phyloP scores from a whole-genome alignment of 92 coral and sea anemone genomes.

The Galaxea fascicularis region DNA sequence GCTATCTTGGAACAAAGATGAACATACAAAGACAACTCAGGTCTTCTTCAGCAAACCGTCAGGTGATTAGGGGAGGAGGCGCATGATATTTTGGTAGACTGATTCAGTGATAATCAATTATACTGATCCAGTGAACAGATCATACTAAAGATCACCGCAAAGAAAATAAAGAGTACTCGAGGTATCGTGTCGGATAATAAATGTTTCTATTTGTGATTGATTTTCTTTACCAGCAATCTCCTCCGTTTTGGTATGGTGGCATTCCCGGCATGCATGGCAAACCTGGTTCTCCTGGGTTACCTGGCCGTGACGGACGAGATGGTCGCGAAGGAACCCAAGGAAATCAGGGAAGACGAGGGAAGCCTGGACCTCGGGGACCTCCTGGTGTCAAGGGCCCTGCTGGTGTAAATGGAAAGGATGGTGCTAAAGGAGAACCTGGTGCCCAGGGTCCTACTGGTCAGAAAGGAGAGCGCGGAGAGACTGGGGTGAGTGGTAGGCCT shows the following conservation, averaged over 20 bases:
- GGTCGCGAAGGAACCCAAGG: neutral
- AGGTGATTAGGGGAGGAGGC: no score
- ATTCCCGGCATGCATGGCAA: constrained; percentile 12
- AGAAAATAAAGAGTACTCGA: no score
- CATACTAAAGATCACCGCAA: no score
- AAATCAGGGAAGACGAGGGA: neutral
- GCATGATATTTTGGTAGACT: no score
- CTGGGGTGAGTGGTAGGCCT: neutral
- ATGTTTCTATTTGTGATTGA: neutral
- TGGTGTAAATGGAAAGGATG: constrained; percentile 9
- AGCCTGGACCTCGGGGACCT: constrained; percentile 15
- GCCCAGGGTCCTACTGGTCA: constrained; percentile 4
- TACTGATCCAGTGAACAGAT: no score
- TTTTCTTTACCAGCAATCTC: neutral
- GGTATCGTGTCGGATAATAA: no score
- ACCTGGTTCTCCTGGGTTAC: neutral
- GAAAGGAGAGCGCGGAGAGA: constrained; percentile 12
- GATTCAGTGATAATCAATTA: no score
- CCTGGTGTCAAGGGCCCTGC: neutral
- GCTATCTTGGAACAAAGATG: no score
- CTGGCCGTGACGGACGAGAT: constrained; percentile 16
- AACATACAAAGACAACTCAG: no score
- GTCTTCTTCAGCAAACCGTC: no score
- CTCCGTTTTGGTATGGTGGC: neutral
- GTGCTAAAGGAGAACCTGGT: constrained; percentile 7